Base-by-base conservation (phyloP, 1,140 invertebrate genomes). In the Acromyrmex charruanus region DNA sequence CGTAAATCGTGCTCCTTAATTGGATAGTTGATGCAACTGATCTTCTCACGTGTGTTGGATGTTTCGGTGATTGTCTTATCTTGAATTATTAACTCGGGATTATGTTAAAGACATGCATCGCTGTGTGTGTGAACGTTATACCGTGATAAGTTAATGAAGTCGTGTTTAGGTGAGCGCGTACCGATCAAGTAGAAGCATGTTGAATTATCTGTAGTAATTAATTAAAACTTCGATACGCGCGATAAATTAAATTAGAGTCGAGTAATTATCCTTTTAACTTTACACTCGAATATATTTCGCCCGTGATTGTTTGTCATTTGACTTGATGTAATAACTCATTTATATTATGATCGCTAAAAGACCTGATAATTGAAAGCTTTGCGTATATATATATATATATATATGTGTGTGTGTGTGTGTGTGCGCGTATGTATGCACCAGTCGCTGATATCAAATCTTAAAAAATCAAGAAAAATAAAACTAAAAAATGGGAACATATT, bases 1-100 rank as follows among this genome's bases (percentile, higher is more conserved):
- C 39, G 61, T 35, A 82, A 82, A 74, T 84, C 18, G 25, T 72
- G 25, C 53, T 61, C 25, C 51, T 71, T 82, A 82, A 82, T 82
- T 82, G 7, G 25, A 16, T 7, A 4, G 10, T 6, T 31, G 21
- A 59, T n/a, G 35, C 31, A 82, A 74, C 71, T 28, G 68, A 59
- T 59, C 25, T 59, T 18, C n/a, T 16, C 39, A 3, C n/a, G n/a
- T 55, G 35, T 25, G 18, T 59, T 14, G 7, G 14, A 12, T 28
- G 28, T 53, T 28, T 28, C 9, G 6, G 10, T 53, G 39, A 66
- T 51, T 58, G 39, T 44, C 25, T 4, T 9, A 1, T 71, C 21
- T 71, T 31, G 35, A 44, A 58, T 80, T 55, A 69, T 71, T 71
- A 71, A 16, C 10, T 3, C 10, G 9, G 21, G 6, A 49, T 81